These are phyloP conservation scores for Etheostoma perlongum DNA, from an alignment of 2,797 vertebrate species.

Conservation along the genomic window DNA sequence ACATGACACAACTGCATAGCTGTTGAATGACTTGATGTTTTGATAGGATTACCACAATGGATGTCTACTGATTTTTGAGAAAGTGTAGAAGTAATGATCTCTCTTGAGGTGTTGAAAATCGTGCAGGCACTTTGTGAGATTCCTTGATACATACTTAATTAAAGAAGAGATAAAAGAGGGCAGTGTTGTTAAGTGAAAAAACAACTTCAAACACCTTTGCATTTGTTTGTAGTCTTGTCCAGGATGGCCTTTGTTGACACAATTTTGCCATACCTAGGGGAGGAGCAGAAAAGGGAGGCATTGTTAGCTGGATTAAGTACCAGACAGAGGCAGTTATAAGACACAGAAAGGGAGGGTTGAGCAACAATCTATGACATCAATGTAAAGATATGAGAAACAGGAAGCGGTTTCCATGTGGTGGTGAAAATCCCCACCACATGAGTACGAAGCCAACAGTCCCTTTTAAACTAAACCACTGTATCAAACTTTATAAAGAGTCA, in stretches of 20 bases:
- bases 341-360: slow-evolving; percentile 70
- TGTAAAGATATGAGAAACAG: slow-evolving; percentile 82
- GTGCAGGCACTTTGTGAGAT: neutral
- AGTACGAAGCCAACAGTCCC: slow-evolving; percentile 60
- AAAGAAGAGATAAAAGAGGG: slow-evolving; percentile 14
- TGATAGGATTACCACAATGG: slow-evolving; percentile 22
- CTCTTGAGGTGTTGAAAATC: slow-evolving; percentile 3
- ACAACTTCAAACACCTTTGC: slow-evolving; percentile 91
- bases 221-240: slow-evolving; percentile 99
- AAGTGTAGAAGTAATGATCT: slow-evolving; percentile 16
- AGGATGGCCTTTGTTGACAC: slow-evolving; percentile 99
- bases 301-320: slow-evolving; percentile 66
- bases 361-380: slow-evolving; percentile 84
- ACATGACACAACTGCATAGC: slow-evolving; percentile 67
- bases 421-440: slow-evolving; percentile 71
- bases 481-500: slow-evolving; percentile 27
- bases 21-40: slow-evolving; percentile 62
- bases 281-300: slow-evolving; percentile 68
- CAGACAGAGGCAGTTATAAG: slow-evolving; percentile 75
- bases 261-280: slow-evolving; percentile 96
- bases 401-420: slow-evolving; percentile 80
- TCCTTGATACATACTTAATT: slow-evolving; percentile 9
- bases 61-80: neutral
- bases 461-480: slow-evolving; percentile 45
- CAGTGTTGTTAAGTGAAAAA: slow-evolving; percentile 4